Evolutionary conservation across 2,113 vertebrate species (phyloP), one percentile per base, ranked within the genome.

Genomic region (Etheostoma cragini): DNA sequence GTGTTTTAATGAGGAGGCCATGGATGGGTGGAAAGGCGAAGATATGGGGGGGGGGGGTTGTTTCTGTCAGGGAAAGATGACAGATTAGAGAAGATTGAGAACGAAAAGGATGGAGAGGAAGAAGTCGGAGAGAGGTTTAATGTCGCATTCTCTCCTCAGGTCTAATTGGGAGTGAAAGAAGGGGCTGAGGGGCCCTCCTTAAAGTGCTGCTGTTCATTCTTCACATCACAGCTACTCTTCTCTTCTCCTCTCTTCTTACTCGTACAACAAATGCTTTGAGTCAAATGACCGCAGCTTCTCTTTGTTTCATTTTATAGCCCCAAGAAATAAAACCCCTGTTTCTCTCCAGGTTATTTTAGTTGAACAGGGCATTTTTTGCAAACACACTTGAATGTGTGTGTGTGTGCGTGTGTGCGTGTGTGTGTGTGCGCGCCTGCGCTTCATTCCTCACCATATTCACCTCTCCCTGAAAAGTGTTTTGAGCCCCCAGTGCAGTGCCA

Each of bases 1-100:
- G 81, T 84, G 84, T 80, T 91, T 90, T 91, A 92, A 92, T 88
- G 89, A 92, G 87, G 76, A 79, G 82, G 79, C 79, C 57, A 76
- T 57, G 78, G 63, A 77, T 79, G 74, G 83, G 60, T 76, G 71
- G 71, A 74, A 78, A 76, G 73, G 38, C 15, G 2, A 68, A 22
- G n/a, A 58, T 15, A 17, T 15, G n/a, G 21, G 22, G 49, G 8
- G 26, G 35, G 58, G 33, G 65, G 47, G 42, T 45, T 24, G 16
- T 24, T 56, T 79, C 77, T 77, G 80, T 75, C 54, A 54, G 22
- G 56, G 53, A 86, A 86, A 76, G 71, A 84, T 72, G 82, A 84
- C 67, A 72, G 80, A 87, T 65, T 53, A 77, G 70, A 83, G 81
- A 75, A 86, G 46, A 77, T 21, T 73, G 84, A 72, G 65, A 46